These are phyloP conservation scores for Gymnothorax reevesii DNA, from an alignment of 2,797 vertebrate genomes.

Conservation along the genomic window DNA sequence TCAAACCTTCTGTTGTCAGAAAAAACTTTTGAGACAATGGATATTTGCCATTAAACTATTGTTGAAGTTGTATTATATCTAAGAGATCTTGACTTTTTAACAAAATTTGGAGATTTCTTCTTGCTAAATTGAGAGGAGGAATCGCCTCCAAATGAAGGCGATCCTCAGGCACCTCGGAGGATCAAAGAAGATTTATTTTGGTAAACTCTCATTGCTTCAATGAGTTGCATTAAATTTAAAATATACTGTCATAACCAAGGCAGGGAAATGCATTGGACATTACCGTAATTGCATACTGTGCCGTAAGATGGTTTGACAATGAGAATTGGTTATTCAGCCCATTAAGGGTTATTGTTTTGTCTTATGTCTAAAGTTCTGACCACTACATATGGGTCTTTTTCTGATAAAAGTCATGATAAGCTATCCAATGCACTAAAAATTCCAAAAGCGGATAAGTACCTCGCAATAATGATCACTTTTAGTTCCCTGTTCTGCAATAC, in stretches of 20 bases:
- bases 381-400: neutral
- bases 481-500: constrained; percentile 32
- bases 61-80: neutral
- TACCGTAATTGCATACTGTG: neutral
- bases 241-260: neutral
- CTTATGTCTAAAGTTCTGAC: neutral
- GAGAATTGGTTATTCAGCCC: neutral
- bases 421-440: neutral
- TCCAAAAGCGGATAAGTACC: neutral
- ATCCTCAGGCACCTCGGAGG: neutral
- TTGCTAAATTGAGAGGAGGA: neutral
- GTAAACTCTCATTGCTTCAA: neutral
- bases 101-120: neutral
- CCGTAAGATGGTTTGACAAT: neutral
- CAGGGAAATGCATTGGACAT: neutral
- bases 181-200: neutral
- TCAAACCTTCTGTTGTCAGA: neutral
- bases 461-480: neutral
- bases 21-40: neutral
- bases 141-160: neutral
- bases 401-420: neutral
- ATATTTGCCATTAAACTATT: neutral
- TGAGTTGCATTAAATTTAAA: neutral
- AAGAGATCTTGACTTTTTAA: neutral
- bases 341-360: neutral